Percentiles rank a stretch among this genome's conserved stretches.
Evolutionary conservation across 2,113 vertebrate genomes (phyloP).

Genomic region (Cyprinodon variegatus): DNA sequence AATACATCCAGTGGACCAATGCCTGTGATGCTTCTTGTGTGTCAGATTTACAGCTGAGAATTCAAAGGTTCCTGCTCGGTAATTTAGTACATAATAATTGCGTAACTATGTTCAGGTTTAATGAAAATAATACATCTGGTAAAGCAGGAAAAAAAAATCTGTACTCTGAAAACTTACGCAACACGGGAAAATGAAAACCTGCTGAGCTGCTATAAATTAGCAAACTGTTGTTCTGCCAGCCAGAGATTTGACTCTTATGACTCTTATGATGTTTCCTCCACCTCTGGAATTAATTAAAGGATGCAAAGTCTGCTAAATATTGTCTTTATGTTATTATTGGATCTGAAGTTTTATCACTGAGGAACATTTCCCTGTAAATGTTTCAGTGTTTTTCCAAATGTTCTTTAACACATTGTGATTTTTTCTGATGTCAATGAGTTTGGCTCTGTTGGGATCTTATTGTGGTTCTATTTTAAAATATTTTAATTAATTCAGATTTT

Average conservation of each 20-base stretch:
- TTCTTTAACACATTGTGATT: no score
- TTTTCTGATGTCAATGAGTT: no score
- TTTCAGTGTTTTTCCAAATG: neutral
- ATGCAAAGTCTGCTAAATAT: neutral
- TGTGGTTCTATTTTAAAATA: neutral
- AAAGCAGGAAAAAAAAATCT: neutral
- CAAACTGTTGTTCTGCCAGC: neutral
- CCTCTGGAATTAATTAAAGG: neutral
- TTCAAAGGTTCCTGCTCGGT: neutral
- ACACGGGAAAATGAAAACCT: neutral
- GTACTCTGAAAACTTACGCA: slow-evolving; percentile 1
- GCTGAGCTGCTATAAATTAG: neutral
- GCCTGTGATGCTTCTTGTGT: no score
- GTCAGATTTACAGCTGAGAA: neutral
- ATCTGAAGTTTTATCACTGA: neutral
- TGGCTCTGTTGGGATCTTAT: no score
- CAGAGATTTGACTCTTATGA: neutral
- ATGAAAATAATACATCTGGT: neutral
- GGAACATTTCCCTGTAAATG: neutral
- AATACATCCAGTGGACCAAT: no score
- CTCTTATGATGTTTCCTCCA: neutral
- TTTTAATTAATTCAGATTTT: neutral
- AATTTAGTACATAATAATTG: no score
- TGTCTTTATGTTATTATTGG: neutral
- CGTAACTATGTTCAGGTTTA: no score